Base-by-base conservation (phyloP, 2,113 vertebrate genomes). In the Mormoops blainvillei region DNA sequence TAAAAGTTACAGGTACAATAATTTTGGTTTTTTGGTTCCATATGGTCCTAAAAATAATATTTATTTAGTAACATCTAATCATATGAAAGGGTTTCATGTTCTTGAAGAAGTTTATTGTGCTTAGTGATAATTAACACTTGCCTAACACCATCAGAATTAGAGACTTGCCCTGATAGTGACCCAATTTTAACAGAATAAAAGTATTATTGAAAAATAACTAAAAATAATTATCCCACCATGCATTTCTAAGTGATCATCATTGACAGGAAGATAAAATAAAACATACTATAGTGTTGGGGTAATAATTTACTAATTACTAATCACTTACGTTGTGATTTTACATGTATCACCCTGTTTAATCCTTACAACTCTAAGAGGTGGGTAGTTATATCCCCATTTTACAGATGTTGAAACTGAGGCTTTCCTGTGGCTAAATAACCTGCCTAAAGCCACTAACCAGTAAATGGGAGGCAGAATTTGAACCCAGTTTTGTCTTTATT, bases 71-170 rank as follows among this genome's bases (percentile, higher is more conserved):
- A 87, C 26, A 91, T 91, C 85, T 68, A 63, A 94, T 82, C 85
- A 85, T 93, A 61, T 86, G 54, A 96, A 92, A 95, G 38, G 13
- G 78, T 97, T 92, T 92, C 13, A 71, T 95, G 88, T 97, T 97
- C 82, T 90, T 96, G 31, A 97, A 90, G 33, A 89, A 71, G 18
- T 77, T 52, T 82, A 81, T 4, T 71, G 33, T 86, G 78, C 38
- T 95, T 95, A 96, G 43, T 1, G 33, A 86, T 88, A 81, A 91
- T 95, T 85, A 94, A 77, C 71, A 56, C 16, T 94, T 95, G 84
- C 74, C 65, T 71, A 54, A 54, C 9, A 41, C 26, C 15, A 63
- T 54, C 22, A 43, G 56, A 95, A 85, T 88, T 71, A 89, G 20
- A 93, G 65, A 94, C 16, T 45, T 92, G 68, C 50, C 73, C 84